A percentile compares a stretch with the other conserved stretches of the same genome.
Conservation (phyloP, 53 echinoderm and acorn worm genomes). For the Zoroaster sp. region DNA sequence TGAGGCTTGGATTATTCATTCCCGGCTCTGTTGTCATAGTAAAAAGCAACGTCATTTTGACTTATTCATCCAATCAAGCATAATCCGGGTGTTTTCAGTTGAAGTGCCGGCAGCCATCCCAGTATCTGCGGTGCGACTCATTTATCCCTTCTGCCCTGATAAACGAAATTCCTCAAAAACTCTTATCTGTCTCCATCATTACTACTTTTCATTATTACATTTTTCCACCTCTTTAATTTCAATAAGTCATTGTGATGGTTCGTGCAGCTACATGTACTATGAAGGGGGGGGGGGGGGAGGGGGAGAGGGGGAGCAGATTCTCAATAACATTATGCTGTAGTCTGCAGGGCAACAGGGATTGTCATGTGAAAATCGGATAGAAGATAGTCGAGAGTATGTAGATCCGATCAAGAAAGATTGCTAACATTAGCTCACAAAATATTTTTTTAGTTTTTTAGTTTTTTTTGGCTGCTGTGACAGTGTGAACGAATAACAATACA, state of each 20-base stretch:
- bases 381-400: neutral
- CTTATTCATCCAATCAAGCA: neutral
- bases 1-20: neutral
- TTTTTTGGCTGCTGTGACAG: too few relatives aligned
- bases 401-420: neutral
- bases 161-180: neutral
- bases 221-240: conserved; percentile 45
- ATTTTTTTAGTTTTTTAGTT: too few relatives aligned
- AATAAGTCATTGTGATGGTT: conserved; percentile 41
- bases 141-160: neutral
- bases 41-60: neutral
- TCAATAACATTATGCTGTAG: neutral
- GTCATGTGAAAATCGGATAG: neutral
- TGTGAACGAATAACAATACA: too few relatives aligned
- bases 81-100: neutral
- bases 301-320: too few relatives aligned
- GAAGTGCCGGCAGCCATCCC: neutral
- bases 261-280: neutral
- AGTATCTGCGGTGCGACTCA: neutral
- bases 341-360: neutral
- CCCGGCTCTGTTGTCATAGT: neutral
- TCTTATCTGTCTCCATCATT: neutral
- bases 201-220: conserved; percentile 26
- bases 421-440: too few relatives aligned
- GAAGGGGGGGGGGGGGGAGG: neutral